Conservation (phyloP, 1,140 invertebrate genomes). For the Aphaenogaster ashmeadi region DNA sequence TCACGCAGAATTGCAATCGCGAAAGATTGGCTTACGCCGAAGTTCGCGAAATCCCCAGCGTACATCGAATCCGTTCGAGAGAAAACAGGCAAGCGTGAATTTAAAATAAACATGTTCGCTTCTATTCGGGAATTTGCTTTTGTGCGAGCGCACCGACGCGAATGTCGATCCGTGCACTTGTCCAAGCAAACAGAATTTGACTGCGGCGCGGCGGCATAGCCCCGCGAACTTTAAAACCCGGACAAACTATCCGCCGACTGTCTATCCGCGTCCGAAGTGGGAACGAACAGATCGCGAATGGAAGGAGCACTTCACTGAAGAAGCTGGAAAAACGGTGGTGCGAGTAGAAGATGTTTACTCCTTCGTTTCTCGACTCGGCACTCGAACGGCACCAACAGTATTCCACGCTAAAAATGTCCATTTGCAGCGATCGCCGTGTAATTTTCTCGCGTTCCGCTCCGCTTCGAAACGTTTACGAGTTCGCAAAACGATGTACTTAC, state of each 20-base stretch:
- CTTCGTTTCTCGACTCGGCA: constrained; percentile 38
- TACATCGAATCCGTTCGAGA: constrained; percentile 26
- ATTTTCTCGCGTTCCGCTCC: constrained; percentile 46
- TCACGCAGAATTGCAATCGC: not conserved
- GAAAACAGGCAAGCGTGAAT: constrained; percentile 49
- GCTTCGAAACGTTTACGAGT: constrained; percentile 44
- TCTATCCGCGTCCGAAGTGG: constrained; percentile 37
- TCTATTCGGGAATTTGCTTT: constrained; percentile 52
- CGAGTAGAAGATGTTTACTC: constrained; percentile 53
- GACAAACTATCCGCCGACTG: constrained; percentile 55
- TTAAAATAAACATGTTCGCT: constrained; percentile 54
- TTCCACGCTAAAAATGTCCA: constrained; percentile 36
- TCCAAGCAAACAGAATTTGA: constrained; percentile 63
- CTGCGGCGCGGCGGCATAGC: constrained; percentile 52
- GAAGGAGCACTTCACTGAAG: constrained; percentile 55
- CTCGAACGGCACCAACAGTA: constrained; percentile 20
- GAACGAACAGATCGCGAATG: constrained; percentile 59
- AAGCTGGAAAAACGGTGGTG: constrained; percentile 63
- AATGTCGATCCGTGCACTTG: constrained; percentile 56
- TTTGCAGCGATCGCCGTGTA: constrained; percentile 48
- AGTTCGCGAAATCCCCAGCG: constrained; percentile 8
- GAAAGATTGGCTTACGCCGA: not conserved
- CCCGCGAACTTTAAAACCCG: constrained; percentile 52
- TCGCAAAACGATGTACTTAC: constrained; percentile 43
- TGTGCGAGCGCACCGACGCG: constrained; percentile 22